These are phyloP conservation scores for Cyprinodon variegatus DNA, from an alignment of 2,113 vertebrate species.

Conservation along the genomic window DNA sequence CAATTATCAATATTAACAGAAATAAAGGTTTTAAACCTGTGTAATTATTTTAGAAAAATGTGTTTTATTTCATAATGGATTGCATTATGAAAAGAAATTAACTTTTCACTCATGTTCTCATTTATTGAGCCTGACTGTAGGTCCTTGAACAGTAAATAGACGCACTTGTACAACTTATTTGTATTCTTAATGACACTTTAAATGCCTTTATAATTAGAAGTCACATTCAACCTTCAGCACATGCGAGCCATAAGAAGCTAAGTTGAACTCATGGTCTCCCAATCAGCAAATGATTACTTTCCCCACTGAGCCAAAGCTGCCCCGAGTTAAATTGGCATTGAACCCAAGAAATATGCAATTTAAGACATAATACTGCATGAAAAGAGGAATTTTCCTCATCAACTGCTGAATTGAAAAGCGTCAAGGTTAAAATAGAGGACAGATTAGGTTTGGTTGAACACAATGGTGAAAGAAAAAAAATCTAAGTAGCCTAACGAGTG, in stretches of 20 bases:
- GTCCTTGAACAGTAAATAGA: not conserved
- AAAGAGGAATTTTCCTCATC: not conserved
- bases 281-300: not conserved
- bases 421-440: not conserved
- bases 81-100: no score
- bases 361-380: not conserved
- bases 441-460: not conserved
- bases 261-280: not conserved
- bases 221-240: not conserved
- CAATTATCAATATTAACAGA: no score
- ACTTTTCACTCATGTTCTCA: no score
- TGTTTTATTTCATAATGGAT: no score
- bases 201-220: not conserved
- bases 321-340: not conserved
- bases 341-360: not conserved
- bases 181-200: not conserved
- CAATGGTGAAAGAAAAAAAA: not conserved
- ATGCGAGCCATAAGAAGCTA: not conserved
- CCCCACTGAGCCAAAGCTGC: not conserved
- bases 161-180: not conserved
- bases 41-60: no score
- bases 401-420: not conserved
- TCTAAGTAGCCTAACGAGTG: no score
- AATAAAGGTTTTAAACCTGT: no score
- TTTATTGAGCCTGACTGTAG: no score